Conservation (phyloP, 2,888 invertebrate genomes). For the Xanthorhoe spadicearia region DNA sequence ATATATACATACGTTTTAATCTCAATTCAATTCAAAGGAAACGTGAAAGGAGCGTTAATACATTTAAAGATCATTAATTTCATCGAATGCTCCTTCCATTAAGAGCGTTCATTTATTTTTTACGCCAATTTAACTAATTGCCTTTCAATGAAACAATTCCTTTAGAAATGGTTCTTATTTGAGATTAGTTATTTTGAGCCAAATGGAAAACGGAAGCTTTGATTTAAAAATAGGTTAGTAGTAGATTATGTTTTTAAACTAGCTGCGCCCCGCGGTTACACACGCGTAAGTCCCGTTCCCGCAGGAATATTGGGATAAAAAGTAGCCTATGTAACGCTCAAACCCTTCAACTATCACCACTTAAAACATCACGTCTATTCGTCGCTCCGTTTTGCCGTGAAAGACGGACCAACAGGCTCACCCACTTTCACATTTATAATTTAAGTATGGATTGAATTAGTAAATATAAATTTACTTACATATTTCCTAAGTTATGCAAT, state of each 20-base stretch:
- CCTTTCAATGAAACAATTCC: constrained; percentile 29
- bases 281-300: too few relatives aligned
- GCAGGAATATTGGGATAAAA: too few relatives aligned
- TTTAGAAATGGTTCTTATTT: constrained; percentile 18
- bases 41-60: constrained; percentile 2
- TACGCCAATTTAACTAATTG: constrained; percentile 36
- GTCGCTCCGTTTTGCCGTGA: too few relatives aligned
- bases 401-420: too few relatives aligned
- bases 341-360: too few relatives aligned
- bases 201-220: not conserved
- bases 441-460: too few relatives aligned
- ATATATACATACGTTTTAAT: not conserved
- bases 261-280: too few relatives aligned
- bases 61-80: constrained; percentile 19
- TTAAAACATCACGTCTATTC: too few relatives aligned
- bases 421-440: too few relatives aligned
- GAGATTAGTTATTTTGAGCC: constrained; percentile 8
- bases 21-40: not conserved
- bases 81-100: constrained; percentile 12
- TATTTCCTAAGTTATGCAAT: too few relatives aligned
- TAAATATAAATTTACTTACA: too few relatives aligned
- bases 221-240: not conserved
- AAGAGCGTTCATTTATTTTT: constrained; percentile 33
- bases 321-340: too few relatives aligned
- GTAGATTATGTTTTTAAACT: not conserved